Conservation (phyloP, 2,888 invertebrate species). For the Malthinus flaveolus region DNA sequence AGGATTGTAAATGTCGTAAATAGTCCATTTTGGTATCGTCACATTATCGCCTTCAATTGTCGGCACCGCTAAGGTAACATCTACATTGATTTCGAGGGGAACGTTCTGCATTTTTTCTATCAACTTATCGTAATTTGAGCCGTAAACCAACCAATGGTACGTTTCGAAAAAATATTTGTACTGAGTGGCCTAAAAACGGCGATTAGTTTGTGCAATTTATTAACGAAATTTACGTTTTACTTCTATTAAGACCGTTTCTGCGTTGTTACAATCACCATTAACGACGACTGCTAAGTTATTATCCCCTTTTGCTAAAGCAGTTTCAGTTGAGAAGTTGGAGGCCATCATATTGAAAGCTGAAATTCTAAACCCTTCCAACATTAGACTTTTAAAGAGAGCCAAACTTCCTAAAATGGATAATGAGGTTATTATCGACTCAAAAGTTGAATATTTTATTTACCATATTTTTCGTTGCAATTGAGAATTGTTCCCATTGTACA, state of each 20-base stretch:
- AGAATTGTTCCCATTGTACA: constrained; percentile 6
- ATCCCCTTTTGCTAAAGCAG: not conserved
- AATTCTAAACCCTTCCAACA: not conserved
- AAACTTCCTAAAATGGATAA: constrained; percentile 7
- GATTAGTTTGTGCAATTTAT: not conserved
- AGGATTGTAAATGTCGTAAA: constrained; percentile 61
- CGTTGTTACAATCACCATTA: constrained; percentile 29
- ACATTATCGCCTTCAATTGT: constrained; percentile 24
- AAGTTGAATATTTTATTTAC: not conserved
- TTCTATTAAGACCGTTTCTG: constrained; percentile 17
- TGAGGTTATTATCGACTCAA: not conserved
- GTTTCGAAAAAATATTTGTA: constrained; percentile 41
- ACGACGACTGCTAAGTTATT: constrained; percentile 26
- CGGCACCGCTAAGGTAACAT: constrained; percentile 50
- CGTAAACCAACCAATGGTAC: constrained; percentile 53
- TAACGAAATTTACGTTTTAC: constrained; percentile 8
- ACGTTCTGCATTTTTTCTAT: constrained; percentile 47
- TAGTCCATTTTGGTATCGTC: constrained; percentile 37
- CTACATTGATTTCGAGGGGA: constrained; percentile 56
- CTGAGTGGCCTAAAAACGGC: constrained; percentile 28
- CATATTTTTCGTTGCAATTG: constrained; percentile 8
- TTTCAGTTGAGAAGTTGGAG: not conserved
- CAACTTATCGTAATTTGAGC: constrained; percentile 40
- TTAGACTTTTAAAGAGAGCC: constrained; percentile 1
- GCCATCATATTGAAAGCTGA: constrained; percentile 4